These are phyloP conservation scores for Lucilia cuprina DNA, from an alignment of 1,140 invertebrate species.

Conservation along the genomic window DNA sequence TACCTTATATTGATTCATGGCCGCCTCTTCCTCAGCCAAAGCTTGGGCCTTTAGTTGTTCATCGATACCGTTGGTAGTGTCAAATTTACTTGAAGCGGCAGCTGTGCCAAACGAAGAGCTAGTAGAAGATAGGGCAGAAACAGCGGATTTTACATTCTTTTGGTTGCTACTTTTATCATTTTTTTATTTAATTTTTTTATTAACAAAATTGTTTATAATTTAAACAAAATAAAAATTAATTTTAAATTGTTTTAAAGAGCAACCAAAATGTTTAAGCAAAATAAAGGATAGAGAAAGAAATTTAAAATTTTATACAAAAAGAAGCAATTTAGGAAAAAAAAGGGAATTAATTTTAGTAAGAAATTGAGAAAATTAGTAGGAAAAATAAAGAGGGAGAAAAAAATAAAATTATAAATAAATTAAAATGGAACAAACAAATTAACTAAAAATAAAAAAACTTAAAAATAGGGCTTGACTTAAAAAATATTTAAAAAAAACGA, in stretches of 20 bases:
- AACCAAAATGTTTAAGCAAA: slow-evolving; percentile 32
- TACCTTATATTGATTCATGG: slow-evolving; percentile 96
- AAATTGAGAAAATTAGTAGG: not conserved
- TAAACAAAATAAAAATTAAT: not conserved
- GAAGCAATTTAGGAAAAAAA: not conserved
- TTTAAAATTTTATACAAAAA: not conserved
- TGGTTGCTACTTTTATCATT: slow-evolving; percentile 70
- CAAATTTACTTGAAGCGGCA: slow-evolving; percentile 76
- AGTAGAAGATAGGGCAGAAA: slow-evolving; percentile 87
- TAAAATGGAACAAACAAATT: not conserved
- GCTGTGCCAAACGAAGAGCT: slow-evolving; percentile 85
- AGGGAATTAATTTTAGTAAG: not conserved
- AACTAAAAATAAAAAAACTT: not conserved
- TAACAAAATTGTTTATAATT: not conserved
- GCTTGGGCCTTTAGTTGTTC: slow-evolving; percentile 85
- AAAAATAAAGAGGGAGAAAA: not conserved
- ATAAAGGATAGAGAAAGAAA: slow-evolving; percentile 1
- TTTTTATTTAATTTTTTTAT: slow-evolving; percentile 1
- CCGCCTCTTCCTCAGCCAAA: slow-evolving; percentile 93
- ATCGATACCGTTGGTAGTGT: slow-evolving; percentile 79
- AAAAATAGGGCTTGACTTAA: not conserved
- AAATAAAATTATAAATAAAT: not conserved
- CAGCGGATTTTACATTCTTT: slow-evolving; percentile 88
- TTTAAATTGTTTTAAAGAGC: slow-evolving; percentile 5
- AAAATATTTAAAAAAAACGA: no score